Conservation (phyloP, 2,797 vertebrate genomes). For the Cheirogaleus major region DNA sequence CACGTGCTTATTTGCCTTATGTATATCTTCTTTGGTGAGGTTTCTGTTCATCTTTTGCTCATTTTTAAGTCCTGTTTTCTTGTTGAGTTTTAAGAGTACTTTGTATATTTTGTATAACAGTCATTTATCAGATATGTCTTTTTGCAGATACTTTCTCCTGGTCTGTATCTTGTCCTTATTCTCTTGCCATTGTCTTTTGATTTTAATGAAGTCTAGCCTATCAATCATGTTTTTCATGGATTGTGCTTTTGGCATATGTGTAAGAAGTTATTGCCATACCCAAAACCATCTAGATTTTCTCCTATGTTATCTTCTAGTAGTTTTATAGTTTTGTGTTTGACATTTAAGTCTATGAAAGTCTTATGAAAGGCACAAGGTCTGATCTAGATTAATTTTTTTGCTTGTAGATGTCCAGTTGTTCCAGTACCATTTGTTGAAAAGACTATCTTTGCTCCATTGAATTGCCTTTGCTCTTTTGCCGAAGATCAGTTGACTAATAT, state of each 20-base stretch:
- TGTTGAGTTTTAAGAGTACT: conserved; percentile 9
- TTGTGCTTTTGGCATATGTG: not conserved
- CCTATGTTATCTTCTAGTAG: not conserved
- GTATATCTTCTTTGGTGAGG: not conserved
- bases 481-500: not conserved
- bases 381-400: not conserved
- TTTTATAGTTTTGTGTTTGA: not conserved
- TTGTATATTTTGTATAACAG: no score
- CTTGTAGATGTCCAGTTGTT: not conserved
- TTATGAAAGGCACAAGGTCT: not conserved
- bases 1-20: not conserved
- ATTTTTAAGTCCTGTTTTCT: not conserved
- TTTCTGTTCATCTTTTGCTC: not conserved
- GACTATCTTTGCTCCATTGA: not conserved
- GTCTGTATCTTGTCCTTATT: not conserved
- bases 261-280: not conserved
- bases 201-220: not conserved
- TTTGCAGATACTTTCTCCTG: not conserved
- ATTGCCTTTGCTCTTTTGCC: not conserved
- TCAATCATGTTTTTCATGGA: not conserved
- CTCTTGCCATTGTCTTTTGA: not conserved
- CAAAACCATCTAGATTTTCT: not conserved
- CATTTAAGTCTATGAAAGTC: not conserved
- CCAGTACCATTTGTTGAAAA: not conserved
- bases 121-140: not conserved